Evolutionary conservation across 2,113 vertebrate genomes (phyloP).

Genomic region (Drymodes brunneopygia): DNA sequence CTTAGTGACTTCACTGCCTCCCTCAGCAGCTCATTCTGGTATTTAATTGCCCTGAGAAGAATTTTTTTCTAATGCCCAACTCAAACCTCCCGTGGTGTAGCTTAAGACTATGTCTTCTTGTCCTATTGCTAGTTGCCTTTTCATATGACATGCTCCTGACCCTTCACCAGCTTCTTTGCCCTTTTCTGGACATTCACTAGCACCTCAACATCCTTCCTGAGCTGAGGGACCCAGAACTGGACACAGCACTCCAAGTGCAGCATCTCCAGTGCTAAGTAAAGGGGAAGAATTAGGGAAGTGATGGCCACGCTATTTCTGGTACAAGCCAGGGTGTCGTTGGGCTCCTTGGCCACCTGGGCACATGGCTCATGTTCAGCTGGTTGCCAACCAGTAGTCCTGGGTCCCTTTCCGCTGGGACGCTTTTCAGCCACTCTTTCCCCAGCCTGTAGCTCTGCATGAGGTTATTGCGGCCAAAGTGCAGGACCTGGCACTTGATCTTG

Average conservation of each 20-base stretch:
- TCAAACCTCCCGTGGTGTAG: fast-evolving
- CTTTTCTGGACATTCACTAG: background rate
- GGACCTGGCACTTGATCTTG: too few species aligned
- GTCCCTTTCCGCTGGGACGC: fast-evolving
- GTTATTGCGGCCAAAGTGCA: background rate
- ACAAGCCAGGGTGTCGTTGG: background rate
- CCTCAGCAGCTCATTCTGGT: background rate
- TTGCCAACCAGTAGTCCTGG: background rate
- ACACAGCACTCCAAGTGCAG: fast-evolving
- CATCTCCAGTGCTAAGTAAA: background rate
- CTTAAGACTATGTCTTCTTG: background rate
- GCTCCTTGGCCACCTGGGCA: background rate
- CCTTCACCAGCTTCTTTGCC: background rate
- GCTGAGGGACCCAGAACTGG: background rate
- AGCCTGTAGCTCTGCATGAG: background rate
- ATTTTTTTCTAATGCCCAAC: background rate
- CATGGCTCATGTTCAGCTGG: background rate
- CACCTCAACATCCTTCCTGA: background rate
- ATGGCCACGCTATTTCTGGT: background rate
- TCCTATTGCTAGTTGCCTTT: background rate
- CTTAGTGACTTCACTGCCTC: fast-evolving
- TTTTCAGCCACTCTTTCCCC: background rate
- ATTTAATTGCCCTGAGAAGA: fast-evolving
- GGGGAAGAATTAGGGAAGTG: background rate
- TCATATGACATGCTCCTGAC: background rate